Base-by-base conservation (phyloP, 2,113 vertebrate genomes). In the Echinops telfairi region DNA sequence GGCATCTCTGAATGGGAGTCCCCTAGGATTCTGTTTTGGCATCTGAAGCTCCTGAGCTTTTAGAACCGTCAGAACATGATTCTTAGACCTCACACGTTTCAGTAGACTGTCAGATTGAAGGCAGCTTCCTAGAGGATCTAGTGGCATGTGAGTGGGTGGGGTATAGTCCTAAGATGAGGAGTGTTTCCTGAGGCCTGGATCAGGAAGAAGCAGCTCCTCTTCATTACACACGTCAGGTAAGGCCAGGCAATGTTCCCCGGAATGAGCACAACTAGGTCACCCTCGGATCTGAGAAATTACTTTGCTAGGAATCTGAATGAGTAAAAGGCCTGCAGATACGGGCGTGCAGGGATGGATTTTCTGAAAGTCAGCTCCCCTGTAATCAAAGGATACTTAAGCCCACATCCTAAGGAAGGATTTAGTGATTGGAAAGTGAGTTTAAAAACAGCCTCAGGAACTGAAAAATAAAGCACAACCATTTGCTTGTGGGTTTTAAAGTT, bases 331-430 rank as follows among this genome's bases (percentile, higher is more conserved):
- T 2, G 6, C 64, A 90, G 92, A 86, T 85, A 80, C 60, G 83
- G 85, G 89, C 87, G 47, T 70, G 36, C 58, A 88, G 15, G 80
- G 78, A 95, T 88, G 93, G 92, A 95, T 94, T 96, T 95, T 96
- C 86, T 80, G 27, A 77, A 95, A 95, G 90, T 79, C 88, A 83
- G 93, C 95, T 90, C 53, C 33, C 79, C 90, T 73, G 10, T 93
- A 95, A 95, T 94, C 90, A 96, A 95, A 95, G 83, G 73, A 66
- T 62, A 83, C 77, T 78, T 86, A 88, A 95, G 36, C 83, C n/a
- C 64, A 83, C 76, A 23, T 83, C 82, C 85, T 80, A 91, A 95
- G 94, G 66, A 89, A 71, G 71, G 86, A 92, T 94, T 96, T 94
- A 93, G 90, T 83, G 64, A 36, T 38, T 66, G 62, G 47, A 85